These are phyloP conservation scores for Molossus molossus DNA, from an alignment of 2,797 vertebrate species.

Conservation along the genomic window DNA sequence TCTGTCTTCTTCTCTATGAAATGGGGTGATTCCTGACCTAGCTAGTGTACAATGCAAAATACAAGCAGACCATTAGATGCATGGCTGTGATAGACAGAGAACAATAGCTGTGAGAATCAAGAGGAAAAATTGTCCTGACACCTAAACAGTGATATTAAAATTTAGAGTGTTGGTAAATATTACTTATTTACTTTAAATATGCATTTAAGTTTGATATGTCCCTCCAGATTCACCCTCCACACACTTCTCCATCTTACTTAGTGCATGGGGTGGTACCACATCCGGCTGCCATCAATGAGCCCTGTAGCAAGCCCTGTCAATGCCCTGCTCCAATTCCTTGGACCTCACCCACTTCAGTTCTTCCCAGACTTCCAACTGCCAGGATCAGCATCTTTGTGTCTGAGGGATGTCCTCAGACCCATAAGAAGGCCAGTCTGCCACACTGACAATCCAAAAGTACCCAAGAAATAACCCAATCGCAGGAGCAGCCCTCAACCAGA, in stretches of 20 bases:
- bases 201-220: background rate
- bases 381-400: background rate
- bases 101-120: background rate
- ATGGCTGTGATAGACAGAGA: background rate
- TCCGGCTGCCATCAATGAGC: background rate
- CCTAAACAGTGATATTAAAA: background rate
- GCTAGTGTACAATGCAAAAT: background rate
- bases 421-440: background rate
- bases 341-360: background rate
- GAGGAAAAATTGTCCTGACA: constrained; percentile 40
- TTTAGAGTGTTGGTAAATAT: background rate
- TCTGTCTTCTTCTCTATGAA: background rate
- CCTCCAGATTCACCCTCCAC: background rate
- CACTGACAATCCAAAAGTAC: background rate
- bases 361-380: background rate
- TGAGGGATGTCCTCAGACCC: constrained; percentile 12
- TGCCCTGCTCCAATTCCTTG: background rate
- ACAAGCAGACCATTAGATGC: background rate
- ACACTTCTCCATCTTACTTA: background rate
- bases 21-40: background rate
- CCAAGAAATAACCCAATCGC: background rate
- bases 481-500: background rate
- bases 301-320: background rate
- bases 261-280: too few species aligned
- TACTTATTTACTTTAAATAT: constrained; percentile 9